Evolutionary conservation across 2,888 invertebrate species (phyloP).

Genomic region (Drosophila stalkeri): DNA sequence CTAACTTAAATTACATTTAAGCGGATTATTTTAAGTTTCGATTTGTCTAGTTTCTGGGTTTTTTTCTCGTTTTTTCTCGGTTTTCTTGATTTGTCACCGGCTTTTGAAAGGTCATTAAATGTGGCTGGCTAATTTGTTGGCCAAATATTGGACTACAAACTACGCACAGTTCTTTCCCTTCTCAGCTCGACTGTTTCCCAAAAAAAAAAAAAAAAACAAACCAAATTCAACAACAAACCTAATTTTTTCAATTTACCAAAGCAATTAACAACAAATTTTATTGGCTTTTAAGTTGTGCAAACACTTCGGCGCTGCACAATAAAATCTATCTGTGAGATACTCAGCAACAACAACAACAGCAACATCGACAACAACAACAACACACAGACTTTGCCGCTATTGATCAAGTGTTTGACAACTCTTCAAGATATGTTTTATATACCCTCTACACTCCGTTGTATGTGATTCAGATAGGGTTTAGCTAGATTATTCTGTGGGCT

Average conservation of each 20-base stretch:
- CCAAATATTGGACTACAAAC: conserved; percentile 53
- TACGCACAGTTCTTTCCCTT: conserved; percentile 50
- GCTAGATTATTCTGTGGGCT: background rate
- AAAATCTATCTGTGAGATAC: conserved; percentile 60
- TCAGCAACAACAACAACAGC: conserved; percentile 12
- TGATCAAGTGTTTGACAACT: conserved; percentile 73
- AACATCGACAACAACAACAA: background rate
- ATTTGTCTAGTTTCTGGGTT: conserved; percentile 64
- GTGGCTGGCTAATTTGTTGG: conserved; percentile 66
- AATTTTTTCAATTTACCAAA: conserved; percentile 79
- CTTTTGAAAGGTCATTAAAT: conserved; percentile 72
- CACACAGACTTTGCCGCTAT: conserved; percentile 55
- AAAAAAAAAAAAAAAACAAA: conserved; percentile 45
- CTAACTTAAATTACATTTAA: conserved; percentile 73
- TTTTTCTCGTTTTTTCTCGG: conserved; percentile 3
- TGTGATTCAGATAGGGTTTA: too few relatives aligned
- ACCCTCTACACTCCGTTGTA: background rate
- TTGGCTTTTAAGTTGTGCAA: conserved; percentile 78
- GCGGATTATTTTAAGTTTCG: conserved; percentile 76
- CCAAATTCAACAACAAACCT: conserved; percentile 61
- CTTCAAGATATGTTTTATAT: conserved; percentile 55
- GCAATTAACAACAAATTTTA: conserved; percentile 78
- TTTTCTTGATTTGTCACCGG: conserved; percentile 11
- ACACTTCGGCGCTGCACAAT: conserved; percentile 59
- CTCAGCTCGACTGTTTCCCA: conserved; percentile 51